These are phyloP conservation scores for Lapara coniferarum DNA, from an alignment of 2,888 invertebrate species.

Conservation along the genomic window DNA sequence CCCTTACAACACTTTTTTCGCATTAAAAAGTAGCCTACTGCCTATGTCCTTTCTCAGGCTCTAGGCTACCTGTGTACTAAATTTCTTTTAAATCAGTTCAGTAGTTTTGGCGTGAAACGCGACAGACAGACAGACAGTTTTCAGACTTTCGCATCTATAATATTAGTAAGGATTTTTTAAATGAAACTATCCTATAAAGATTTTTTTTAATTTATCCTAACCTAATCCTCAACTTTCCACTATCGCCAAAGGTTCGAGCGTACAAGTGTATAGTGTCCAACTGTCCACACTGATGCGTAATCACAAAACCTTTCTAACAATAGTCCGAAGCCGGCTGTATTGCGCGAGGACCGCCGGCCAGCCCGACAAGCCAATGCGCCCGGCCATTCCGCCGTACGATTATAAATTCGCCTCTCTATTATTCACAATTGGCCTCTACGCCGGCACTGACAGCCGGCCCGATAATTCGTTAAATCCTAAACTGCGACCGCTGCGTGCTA, in stretches of 20 bases:
- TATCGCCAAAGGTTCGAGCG: neutral
- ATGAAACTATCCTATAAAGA: no score
- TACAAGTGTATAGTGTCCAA: conserved; percentile 1
- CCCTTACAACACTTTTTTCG: no score
- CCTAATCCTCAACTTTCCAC: neutral
- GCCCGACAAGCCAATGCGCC: neutral
- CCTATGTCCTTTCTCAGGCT: no score
- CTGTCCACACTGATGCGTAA: neutral
- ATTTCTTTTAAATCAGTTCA: no score
- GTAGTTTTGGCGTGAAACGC: no score
- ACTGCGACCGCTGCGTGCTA: conserved; percentile 72
- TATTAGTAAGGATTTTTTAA: no score
- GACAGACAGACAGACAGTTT: no score
- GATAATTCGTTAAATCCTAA: conserved; percentile 79
- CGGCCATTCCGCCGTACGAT: conserved; percentile 44
- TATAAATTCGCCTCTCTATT: conserved; percentile 67
- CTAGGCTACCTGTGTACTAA: no score
- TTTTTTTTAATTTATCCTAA: neutral
- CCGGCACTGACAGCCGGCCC: conserved; percentile 66
- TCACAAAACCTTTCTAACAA: conserved; percentile 29
- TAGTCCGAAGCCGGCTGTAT: conserved; percentile 35
- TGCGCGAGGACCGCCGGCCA: conserved; percentile 7
- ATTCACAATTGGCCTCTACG: conserved; percentile 75
- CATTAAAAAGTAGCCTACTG: no score
- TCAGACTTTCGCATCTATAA: no score